Percentiles rank a stretch among this genome's conserved stretches.
phyloP scores from a whole-genome alignment of 2,113 vertebrate species.

The Stigmatopora nigra region DNA sequence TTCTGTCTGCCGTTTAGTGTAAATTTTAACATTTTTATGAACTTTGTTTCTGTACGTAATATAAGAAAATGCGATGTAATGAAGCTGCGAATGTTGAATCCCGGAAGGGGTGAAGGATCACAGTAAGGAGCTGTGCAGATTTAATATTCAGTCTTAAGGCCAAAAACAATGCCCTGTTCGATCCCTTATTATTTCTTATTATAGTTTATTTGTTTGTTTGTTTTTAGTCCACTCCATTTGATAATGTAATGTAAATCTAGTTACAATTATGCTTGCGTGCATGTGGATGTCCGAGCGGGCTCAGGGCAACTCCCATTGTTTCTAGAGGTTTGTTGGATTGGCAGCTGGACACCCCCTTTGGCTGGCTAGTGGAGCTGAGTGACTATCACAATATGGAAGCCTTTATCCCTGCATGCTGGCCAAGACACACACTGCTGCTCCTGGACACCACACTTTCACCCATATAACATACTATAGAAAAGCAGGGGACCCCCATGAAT shows the following conservation, averaged over 20 bases:
- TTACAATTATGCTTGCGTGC: neutral
- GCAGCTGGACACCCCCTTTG: slow-evolving; percentile 42
- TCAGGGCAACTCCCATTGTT: slow-evolving; percentile 40
- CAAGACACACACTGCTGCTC: slow-evolving; percentile 50
- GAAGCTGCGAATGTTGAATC: neutral
- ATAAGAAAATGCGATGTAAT: too few relatives aligned
- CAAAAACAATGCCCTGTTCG: neutral
- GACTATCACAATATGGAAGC: slow-evolving; percentile 47
- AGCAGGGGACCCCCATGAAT: slow-evolving; percentile 27
- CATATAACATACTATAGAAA: slow-evolving; percentile 45
- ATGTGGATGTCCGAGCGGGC: slow-evolving; percentile 1
- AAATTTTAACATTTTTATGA: too few relatives aligned
- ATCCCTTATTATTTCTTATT: neutral
- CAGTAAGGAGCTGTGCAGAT: neutral
- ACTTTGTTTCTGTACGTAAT: too few relatives aligned
- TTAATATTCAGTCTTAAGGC: neutral
- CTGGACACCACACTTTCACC: slow-evolving; percentile 38
- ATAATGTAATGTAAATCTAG: neutral
- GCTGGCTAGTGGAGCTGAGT: slow-evolving; percentile 30
- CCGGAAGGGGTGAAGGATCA: neutral
- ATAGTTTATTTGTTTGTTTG: neutral
- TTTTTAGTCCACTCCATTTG: neutral
- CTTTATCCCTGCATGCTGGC: slow-evolving; percentile 39
- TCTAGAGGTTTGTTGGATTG: slow-evolving; percentile 36
- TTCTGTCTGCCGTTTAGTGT: too few relatives aligned